Base-by-base conservation (phyloP, 2,797 vertebrate species). In the Sebastes oblongus region DNA sequence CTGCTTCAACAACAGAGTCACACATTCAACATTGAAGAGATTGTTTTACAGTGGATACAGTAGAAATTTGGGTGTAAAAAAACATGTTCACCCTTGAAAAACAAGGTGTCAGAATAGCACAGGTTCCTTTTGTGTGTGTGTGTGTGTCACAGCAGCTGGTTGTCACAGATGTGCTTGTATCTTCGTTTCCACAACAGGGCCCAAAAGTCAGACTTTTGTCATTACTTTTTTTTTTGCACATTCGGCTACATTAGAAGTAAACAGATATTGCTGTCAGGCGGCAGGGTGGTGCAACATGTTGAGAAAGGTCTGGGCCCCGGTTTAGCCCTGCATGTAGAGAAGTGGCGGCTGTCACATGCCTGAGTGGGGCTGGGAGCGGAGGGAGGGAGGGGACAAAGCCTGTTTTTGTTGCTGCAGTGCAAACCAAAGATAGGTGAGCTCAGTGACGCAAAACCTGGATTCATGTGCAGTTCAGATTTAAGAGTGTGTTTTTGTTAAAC, bases 291-390 rank as follows among this genome's bases (percentile, higher is more conserved):
- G 75, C 74, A 82, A 90, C 86, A 72, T 16, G 77, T 73, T 1
- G 29, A 78, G 86, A 84, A 32, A 83, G 87, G 89, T 86, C 87
- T 24, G 70, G 76, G 69, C 66, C 70, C 52, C 20, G 34, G 65
- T 73, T 52, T 52, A 46, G 52, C 59, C 58, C 34, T 59, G 80
- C 46, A 39, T 22, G 54, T 0, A 22, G 61, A 70, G 74, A 88
- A 60, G 84, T 58, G 72, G 66, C 79, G 42, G 6, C 78, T 78
- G 83, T 90, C 88, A 86, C 89, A 89, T 91, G 91, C 89, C 85
- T 89, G 86, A 83, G 86, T 24, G 60, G 88, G 90, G 87, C 88
- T 83, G 71, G 82, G 76, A 92, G 79, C 50, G 14, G 36, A 77
- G 30, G 50, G 34, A 24, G 29, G n/a, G 34, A 24, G 25, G n/a